phyloP scores from a whole-genome alignment of 2,797 vertebrate genomes.

The Cuculus canorus region DNA sequence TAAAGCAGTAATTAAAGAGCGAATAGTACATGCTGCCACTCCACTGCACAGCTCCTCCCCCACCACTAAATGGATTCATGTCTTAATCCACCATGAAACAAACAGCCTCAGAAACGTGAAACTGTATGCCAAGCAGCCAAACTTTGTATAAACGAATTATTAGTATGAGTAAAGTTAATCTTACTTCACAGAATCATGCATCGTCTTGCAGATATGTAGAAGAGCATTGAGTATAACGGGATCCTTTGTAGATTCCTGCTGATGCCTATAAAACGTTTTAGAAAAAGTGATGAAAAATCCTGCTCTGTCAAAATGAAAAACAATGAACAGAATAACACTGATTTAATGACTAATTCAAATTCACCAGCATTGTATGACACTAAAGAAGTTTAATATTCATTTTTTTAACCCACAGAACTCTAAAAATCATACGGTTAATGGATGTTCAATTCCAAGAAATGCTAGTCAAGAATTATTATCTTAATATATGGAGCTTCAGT shows the following conservation, averaged over 20 bases:
- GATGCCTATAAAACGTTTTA: slow-evolving; percentile 81
- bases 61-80: background rate
- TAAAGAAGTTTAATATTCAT: background rate
- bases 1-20: slow-evolving; percentile 15
- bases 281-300: background rate
- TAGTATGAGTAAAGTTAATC: background rate
- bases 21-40: background rate
- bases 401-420: background rate
- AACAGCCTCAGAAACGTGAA: background rate
- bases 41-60: slow-evolving; percentile 11
- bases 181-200: slow-evolving; percentile 99
- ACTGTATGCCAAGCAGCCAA: background rate
- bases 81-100: slow-evolving; percentile 21
- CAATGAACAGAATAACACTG: accelerated
- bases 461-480: background rate
- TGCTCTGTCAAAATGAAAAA: background rate
- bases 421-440: background rate
- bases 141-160: background rate
- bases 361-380: background rate
- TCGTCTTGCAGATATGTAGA: slow-evolving; percentile 95
- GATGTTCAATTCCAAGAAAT: background rate
- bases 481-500: background rate
- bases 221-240: slow-evolving; percentile 96
- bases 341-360: background rate
- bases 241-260: slow-evolving; percentile 92